Base-by-base conservation (phyloP, 2,888 invertebrate species). In the Apodemia duryi region DNA sequence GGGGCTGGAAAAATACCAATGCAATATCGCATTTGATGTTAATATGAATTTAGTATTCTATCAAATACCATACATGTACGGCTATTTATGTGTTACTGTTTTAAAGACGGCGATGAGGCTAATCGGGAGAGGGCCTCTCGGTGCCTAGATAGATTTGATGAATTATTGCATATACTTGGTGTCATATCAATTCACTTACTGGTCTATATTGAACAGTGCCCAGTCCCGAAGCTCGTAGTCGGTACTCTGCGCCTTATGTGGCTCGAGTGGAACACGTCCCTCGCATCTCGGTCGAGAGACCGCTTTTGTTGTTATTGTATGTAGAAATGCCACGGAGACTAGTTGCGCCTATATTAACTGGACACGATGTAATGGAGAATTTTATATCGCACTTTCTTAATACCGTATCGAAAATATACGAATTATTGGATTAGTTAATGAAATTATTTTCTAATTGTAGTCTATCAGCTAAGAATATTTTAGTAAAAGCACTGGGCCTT, bases 1-100 rank as follows among this genome's bases (percentile, higher is more conserved):
- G 68, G 70, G 71, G 75, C 70, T 72, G 71, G 72, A 71, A 69
- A 69, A 69, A 69, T 74, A 73, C 69, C 84, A 84, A 84, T 85
- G 86, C 85, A 82, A 82, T 74, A 68, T 79, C 77, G 82, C 83
- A 84, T 84, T 86, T 80, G 81, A 78, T 83, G 80, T 84, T 82
- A 74, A 64, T n/a, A n/a, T 64, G 35, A 60, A 64, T 64, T 61
- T 64, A 81, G 71, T 75, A 78, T 80, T 80, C 66, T 80, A 80
- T 80, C 78, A 77, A 80, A 83, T 82, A 84, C 80, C 77, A 79
- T 85, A 85, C 81, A 78, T 77, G 73, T 81, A 82, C 77, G 79
- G 79, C 78, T 85, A 85, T 85, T 80, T 76, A 85, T 83, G 79
- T 83, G 81, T 85, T 81, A 80, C 77, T 79, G 74, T 77, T 80